Evolutionary conservation across 1,140 invertebrate genomes (phyloP).

Genomic region (Caerostris extrusa): DNA sequence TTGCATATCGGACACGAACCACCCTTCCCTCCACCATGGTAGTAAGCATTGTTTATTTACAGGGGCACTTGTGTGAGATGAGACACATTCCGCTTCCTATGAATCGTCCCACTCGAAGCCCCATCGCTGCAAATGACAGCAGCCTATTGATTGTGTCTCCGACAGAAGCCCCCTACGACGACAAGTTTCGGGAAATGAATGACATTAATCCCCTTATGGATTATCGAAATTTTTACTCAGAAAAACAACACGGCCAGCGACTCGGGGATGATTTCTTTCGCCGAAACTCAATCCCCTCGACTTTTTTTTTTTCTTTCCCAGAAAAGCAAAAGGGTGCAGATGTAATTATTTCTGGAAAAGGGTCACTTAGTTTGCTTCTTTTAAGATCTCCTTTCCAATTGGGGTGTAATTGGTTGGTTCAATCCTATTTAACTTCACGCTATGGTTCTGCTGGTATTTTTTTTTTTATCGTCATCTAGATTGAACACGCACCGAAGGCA

Average conservation of each 20-base stretch:
- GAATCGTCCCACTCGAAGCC: slow-evolving; percentile 62
- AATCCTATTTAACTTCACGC: slow-evolving; percentile 37
- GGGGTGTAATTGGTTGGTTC: neutral
- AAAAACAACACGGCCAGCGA: slow-evolving; percentile 22
- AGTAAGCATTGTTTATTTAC: slow-evolving; percentile 32
- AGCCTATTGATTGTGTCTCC: slow-evolving; percentile 57
- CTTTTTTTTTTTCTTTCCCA: neutral
- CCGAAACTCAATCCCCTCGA: neutral
- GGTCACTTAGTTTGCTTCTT: slow-evolving; percentile 35
- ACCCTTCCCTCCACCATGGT: neutral
- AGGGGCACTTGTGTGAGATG: slow-evolving; percentile 27
- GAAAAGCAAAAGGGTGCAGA: slow-evolving; percentile 29
- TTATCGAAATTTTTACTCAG: slow-evolving; percentile 72
- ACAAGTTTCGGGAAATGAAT: slow-evolving; percentile 71
- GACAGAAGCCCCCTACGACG: slow-evolving; percentile 66
- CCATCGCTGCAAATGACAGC: slow-evolving; percentile 65
- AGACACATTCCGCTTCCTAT: neutral
- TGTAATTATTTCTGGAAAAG: slow-evolving; percentile 23
- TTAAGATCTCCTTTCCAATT: neutral
- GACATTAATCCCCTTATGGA: slow-evolving; percentile 74
- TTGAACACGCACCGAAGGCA: too few relatives aligned
- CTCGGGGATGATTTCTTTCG: neutral
- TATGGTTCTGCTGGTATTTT: neutral
- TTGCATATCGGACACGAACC: slow-evolving; percentile 57
- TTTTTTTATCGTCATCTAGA: too few relatives aligned